Evolutionary conservation across 1,140 invertebrate species (phyloP).

Genomic region (Pteromalus puparum): DNA sequence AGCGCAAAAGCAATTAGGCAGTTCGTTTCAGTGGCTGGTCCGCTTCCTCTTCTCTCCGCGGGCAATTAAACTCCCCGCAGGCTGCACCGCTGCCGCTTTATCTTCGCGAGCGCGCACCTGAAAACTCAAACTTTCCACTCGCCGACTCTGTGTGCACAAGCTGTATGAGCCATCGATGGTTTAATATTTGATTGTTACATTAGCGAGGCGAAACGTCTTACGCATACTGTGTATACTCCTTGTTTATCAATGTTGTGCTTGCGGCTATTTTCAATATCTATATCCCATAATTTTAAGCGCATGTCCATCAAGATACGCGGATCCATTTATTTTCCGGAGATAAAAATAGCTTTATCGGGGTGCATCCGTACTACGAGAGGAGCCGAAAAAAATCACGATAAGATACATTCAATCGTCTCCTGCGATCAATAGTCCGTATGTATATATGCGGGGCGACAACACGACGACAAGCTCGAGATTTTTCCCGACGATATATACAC

Average conservation of each 20-base stretch:
- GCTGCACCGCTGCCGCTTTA: background rate
- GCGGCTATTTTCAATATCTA: too few species aligned
- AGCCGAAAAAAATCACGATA: background rate
- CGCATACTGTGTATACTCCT: too few species aligned
- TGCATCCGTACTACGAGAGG: too few species aligned
- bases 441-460: background rate
- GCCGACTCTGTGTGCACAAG: background rate
- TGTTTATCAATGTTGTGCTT: too few species aligned
- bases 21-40: slow-evolving; percentile 41
- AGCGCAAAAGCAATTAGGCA: slow-evolving; percentile 52
- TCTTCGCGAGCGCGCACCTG: slow-evolving; percentile 1
- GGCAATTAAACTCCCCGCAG: slow-evolving; percentile 14
- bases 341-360: background rate
- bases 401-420: background rate
- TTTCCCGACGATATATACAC: background rate
- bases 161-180: too few species aligned
- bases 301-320: too few species aligned
- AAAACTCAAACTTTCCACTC: slow-evolving; percentile 28
- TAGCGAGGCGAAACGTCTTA: background rate
- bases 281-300: too few species aligned
- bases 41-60: slow-evolving; percentile 1
- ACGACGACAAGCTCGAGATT: slow-evolving; percentile 3
- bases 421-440: background rate
- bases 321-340: too few species aligned
- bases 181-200: too few species aligned